Evolutionary conservation across 2,113 vertebrate species (phyloP).

Genomic region (Circaetus gallicus): DNA sequence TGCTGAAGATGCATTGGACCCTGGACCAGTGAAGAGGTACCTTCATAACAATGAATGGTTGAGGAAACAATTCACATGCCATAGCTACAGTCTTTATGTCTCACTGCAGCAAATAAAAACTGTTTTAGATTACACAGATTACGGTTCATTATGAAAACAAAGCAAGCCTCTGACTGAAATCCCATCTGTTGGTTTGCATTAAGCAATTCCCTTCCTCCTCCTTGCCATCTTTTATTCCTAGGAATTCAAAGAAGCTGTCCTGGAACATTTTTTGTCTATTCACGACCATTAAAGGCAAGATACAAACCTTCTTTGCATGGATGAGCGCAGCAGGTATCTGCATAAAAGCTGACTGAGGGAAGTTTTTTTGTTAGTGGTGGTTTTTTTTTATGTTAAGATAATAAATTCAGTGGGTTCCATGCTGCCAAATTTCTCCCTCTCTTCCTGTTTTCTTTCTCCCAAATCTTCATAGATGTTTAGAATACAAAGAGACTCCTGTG

Average conservation of each 20-base stretch:
- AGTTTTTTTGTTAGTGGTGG: neutral
- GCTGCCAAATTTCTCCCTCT: neutral
- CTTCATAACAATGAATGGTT: neutral
- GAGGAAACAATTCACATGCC: neutral
- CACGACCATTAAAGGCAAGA: neutral
- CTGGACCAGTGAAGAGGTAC: neutral
- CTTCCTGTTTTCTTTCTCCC: neutral
- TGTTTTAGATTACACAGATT: slow-evolving; percentile 27
- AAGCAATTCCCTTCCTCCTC: neutral
- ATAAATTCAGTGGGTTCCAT: neutral
- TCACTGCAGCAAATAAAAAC: slow-evolving; percentile 36
- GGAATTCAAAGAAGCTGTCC: slow-evolving; percentile 2
- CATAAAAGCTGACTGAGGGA: neutral
- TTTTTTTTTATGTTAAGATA: neutral
- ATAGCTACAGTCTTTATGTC: neutral
- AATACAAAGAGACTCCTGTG: neutral
- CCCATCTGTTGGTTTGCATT: slow-evolving; percentile 31
- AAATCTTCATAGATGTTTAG: neutral
- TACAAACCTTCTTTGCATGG: neutral
- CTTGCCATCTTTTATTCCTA: neutral
- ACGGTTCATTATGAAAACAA: slow-evolving; percentile 46
- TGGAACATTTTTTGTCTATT: neutral
- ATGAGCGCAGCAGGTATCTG: neutral
- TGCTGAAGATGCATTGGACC: neutral
- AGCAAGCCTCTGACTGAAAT: slow-evolving; percentile 26